Percentiles rank a stretch among this genome's conserved stretches.
phyloP scores from a whole-genome alignment of 2,888 invertebrate species.

The Aphidius colemani region DNA sequence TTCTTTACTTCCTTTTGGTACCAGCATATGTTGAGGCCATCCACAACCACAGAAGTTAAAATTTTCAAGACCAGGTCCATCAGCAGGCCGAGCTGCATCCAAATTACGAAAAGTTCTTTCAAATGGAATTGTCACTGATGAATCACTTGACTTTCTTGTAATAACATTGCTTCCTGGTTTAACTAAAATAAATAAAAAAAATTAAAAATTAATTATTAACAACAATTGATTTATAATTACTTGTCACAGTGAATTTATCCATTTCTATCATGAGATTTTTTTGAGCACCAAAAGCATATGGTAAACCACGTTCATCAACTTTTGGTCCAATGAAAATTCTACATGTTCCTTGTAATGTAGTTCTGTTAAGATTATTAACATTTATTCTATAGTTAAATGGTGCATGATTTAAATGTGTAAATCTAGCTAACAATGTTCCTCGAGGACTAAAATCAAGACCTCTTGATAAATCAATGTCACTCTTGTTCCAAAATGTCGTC shows the following conservation, averaged over 20 bases:
- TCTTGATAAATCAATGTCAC: constrained; percentile 75
- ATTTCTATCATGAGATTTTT: constrained; percentile 72
- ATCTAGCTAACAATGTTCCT: constrained; percentile 73
- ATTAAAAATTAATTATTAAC: neutral
- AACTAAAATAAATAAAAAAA: neutral
- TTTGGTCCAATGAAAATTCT: constrained; percentile 74
- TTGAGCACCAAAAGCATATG: constrained; percentile 69
- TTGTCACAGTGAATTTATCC: constrained; percentile 69
- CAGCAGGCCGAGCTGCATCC: constrained; percentile 67
- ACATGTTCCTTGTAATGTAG: constrained; percentile 64
- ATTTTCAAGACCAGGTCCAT: constrained; percentile 60
- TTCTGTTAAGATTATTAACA: constrained; percentile 65
- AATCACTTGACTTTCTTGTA: constrained; percentile 70
- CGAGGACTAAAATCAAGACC: constrained; percentile 83
- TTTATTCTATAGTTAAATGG: constrained; percentile 71
- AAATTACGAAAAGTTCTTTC: constrained; percentile 79
- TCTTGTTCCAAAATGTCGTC: constrained; percentile 79
- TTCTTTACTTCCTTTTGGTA: constrained; percentile 72
- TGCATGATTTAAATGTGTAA: constrained; percentile 79
- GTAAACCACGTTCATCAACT: constrained; percentile 69
- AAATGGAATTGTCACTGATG: constrained; percentile 82
- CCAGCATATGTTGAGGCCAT: constrained; percentile 82
- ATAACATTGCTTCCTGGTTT: constrained; percentile 64
- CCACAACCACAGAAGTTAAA: constrained; percentile 89
- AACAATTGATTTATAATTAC: neutral